Evolutionary conservation across 1,140 invertebrate genomes (phyloP), one percentile per base, ranked within the genome.

Genomic region (Zeugodacus cucurbitae): DNA sequence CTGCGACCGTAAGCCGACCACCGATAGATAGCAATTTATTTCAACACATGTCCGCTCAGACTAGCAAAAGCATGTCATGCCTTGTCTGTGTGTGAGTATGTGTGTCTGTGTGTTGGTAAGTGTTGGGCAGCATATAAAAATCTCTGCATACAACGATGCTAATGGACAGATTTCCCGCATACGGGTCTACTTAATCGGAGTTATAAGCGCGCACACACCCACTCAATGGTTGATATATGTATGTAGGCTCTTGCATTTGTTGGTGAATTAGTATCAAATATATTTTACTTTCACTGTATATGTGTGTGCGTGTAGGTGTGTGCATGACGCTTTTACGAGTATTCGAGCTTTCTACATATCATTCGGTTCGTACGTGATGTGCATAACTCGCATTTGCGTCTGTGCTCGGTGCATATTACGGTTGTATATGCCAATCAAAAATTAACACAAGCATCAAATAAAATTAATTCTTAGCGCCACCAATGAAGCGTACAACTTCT

Each of bases 1-100:
- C 29, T 67, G 64, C 64, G 64, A 11, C 62, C 64, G 26, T 67
- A 67, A 67, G 29, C 64, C 64, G 64, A 67, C 64, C 64, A 67
- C 26, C 64, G 64, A 67, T 67, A 67, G 64, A 67, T 67, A 67
- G 64, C 64, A 67, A 67, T 67, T 67, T 67, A 67, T 67, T 67
- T 67, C 64, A 67, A 67, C 64, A 67, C 64, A 67, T 67, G 64
- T 26, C 64, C 64, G 14, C 26, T 67, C 34, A n/a, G 29, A 5
- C 58, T 3, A 26, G 58, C 26, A 11, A n/a, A n/a, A 26, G n/a
- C 17, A 62, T n/a, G 58, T 7, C n/a, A 62, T 54, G 58, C 1
- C n/a, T n/a, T 62, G n/a, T 4, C 14, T 62, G 10, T 62, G 57
- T 58, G 6, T 58, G 57, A 8, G 57, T 64, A 5, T 11, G 29